Base-by-base conservation (phyloP, 2,888 invertebrate species). In the Dicycla oo region DNA sequence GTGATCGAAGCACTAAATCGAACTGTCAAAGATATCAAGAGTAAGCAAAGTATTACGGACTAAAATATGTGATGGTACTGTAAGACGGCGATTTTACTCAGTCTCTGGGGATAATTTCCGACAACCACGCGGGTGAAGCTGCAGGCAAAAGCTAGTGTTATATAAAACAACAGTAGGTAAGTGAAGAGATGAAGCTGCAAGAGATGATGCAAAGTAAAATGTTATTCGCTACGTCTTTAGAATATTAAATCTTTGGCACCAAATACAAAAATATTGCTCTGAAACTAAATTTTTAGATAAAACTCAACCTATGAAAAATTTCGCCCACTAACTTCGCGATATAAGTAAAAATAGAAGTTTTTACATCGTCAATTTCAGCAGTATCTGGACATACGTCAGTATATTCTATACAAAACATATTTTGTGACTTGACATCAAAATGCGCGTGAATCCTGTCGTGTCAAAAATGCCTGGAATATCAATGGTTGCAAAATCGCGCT, bases 291-390 rank as follows among this genome's bases (percentile, higher is more conserved):
- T n/a, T 64, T 63, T 23, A 56, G 60, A 53, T 53, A 78, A 49
- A 58, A 58, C 54, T 63, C 45, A 54, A 82, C 78, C 58, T 54
- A 78, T 82, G 72, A 82, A 66, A 63, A 34, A 58, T 82, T 57
- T 66, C 13, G 1, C 11, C 38, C 18, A 61, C 26, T 43, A 69
- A 81, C 61, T 51, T 64, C 6, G 47, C 26, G 11, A 40, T 69
- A 58, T 18, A 51, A 53, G 51, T 68, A 68, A 40, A 81, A 62
- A 62, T 26, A 45, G 38, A 43, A 61, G 13, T 54, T 34, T 67
- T 56, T 40, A 57, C 49, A 57, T 54, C n/a, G 30, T 38, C 60
- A 43, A 49, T 38, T 26, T 51, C 18, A 23, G 30, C 61, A 57
- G 34, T 40, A 26, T 38, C 4, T 58, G 20, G 13, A 34, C 34